Conservation (phyloP, 2,888 invertebrate genomes). For the Stenoptilia bipunctidactyla region DNA sequence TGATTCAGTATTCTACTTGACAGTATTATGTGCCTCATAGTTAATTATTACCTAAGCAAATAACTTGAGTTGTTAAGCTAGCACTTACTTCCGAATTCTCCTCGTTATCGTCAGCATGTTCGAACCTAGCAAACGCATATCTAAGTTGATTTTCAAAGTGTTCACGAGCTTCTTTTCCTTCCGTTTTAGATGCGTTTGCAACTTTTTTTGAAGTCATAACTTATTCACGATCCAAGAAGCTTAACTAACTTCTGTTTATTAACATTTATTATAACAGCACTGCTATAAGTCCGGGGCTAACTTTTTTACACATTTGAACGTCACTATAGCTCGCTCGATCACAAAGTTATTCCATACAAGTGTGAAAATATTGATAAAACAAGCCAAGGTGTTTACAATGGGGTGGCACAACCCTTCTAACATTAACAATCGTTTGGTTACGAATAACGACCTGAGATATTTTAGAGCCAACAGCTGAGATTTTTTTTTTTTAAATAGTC, state of each 20-base stretch:
- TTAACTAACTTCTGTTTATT: not conserved
- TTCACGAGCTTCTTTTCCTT: constrained; percentile 48
- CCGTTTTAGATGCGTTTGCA: constrained; percentile 15
- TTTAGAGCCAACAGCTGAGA: no score
- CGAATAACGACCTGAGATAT: no score
- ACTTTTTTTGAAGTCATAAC: not conserved
- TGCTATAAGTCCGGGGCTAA: not conserved
- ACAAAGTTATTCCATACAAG: constrained; percentile 18
- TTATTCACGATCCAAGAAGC: constrained; percentile 13
- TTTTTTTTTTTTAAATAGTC: no score
- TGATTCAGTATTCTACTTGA: no score
- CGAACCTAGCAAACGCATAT: constrained; percentile 49
- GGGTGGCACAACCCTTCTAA: not conserved
- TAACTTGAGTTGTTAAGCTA: no score
- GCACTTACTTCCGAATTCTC: constrained; percentile 49
- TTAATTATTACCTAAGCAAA: no score
- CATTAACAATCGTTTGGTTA: no score
- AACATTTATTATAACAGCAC: not conserved
- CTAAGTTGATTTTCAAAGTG: constrained; percentile 54
- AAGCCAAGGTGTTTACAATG: constrained; percentile 27
- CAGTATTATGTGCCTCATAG: no score
- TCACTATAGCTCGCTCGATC: no score
- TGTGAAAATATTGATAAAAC: constrained; percentile 62
- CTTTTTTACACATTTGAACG: no score
- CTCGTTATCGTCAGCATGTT: constrained; percentile 45